Conservation (phyloP, 2,888 invertebrate species). For the Xanthia togata region DNA sequence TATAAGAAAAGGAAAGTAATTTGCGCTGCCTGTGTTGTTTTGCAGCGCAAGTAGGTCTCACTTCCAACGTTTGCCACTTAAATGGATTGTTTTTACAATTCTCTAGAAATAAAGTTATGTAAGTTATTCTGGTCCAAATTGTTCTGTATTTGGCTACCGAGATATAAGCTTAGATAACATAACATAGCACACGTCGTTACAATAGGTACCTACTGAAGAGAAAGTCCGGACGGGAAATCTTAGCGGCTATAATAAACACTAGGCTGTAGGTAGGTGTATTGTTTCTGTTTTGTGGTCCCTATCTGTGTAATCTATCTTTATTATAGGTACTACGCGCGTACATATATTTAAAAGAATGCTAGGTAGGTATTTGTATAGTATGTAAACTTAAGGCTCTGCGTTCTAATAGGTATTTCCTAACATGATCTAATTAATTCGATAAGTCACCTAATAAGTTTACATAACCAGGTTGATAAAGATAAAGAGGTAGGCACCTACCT, state of each 20-base stretch:
- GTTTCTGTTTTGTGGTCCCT: constrained; percentile 14
- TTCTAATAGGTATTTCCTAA: constrained; percentile 14
- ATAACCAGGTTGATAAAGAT: constrained; percentile 33
- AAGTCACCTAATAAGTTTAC: constrained; percentile 42
- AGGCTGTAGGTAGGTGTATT: constrained; percentile 5
- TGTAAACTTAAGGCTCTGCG: not conserved
- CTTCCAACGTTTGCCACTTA: constrained; percentile 15
- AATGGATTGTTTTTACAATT: constrained; percentile 38
- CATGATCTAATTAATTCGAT: constrained; percentile 42
- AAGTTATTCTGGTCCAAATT: constrained; percentile 18
- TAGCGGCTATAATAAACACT: constrained; percentile 40
- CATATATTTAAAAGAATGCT: too few species aligned
- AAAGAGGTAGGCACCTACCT: not conserved
- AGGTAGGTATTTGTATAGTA: not conserved
- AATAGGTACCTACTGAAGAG: constrained; percentile 35
- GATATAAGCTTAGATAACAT: not conserved
- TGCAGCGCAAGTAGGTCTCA: constrained; percentile 43
- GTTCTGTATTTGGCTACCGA: constrained; percentile 2
- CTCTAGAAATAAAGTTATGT: constrained; percentile 18
- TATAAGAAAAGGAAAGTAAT: constrained; percentile 60
- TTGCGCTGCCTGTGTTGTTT: constrained; percentile 30
- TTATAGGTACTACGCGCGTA: too few species aligned
- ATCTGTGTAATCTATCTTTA: not conserved
- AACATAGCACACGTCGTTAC: constrained; percentile 4
- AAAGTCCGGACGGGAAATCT: constrained; percentile 53